A percentile compares a stretch with the other conserved stretches of the same genome.
These are phyloP conservation scores for Urechis unicinctus DNA, from an alignment of 2,888 invertebrate genomes.

Conservation along the genomic window DNA sequence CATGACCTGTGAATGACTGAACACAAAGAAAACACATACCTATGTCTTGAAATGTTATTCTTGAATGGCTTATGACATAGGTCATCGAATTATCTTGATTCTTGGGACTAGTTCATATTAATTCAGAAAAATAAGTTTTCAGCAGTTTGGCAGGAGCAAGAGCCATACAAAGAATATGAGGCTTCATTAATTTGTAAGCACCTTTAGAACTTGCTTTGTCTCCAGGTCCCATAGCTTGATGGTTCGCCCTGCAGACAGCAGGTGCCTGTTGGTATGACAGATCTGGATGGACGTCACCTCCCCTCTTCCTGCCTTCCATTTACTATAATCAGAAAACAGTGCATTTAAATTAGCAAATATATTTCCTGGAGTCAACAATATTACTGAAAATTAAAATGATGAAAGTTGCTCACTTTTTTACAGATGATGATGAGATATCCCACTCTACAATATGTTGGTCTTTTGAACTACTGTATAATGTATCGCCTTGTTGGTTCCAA, in stretches of 20 bases:
- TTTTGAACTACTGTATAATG: constrained; percentile 58
- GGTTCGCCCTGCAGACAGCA: constrained; percentile 49
- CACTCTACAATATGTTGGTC: constrained; percentile 54
- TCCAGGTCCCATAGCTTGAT: constrained; percentile 64
- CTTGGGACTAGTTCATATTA: too few species aligned
- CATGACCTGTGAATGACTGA: constrained; percentile 45
- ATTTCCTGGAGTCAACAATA: background rate
- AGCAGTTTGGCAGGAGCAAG: too few species aligned
- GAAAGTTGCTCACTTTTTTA: constrained; percentile 11
- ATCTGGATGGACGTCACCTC: constrained; percentile 56
- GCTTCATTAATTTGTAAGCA: too few species aligned
- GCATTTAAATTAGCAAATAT: background rate
- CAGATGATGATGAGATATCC: constrained; percentile 27
- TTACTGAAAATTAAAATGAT: background rate
- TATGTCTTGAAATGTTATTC: too few species aligned
- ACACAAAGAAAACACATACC: background rate
- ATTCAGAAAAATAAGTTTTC: too few species aligned
- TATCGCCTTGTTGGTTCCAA: constrained; percentile 55
- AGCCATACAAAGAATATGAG: too few species aligned
- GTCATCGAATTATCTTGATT: too few species aligned
- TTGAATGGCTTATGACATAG: too few species aligned
- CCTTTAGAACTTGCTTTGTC: constrained; percentile 58
- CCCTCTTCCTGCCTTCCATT: constrained; percentile 63
- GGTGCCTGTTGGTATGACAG: constrained; percentile 52
- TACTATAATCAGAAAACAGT: constrained; percentile 48